phyloP scores from a whole-genome alignment of 2,797 vertebrate genomes.

The Chaunax sp. region DNA sequence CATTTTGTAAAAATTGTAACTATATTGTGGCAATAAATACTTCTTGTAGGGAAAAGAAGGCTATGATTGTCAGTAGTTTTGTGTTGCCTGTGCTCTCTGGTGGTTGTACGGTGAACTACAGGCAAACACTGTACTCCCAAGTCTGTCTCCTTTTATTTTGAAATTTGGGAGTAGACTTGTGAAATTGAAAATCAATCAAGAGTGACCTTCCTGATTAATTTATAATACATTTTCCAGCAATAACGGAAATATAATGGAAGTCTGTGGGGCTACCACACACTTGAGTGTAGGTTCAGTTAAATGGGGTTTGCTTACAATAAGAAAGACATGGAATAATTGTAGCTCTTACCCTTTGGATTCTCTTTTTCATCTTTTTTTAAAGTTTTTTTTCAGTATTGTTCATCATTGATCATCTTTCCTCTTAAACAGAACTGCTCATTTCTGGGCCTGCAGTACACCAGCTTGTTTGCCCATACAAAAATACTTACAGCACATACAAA shows the following conservation, averaged over 20 bases:
- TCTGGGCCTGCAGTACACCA: too few relatives aligned
- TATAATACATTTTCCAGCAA: neutral
- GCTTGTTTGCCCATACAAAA: too few relatives aligned
- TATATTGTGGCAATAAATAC: constrained; percentile 75
- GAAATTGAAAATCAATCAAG: neutral
- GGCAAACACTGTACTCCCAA: neutral
- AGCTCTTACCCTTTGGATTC: neutral
- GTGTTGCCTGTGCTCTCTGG: constrained; percentile 38
- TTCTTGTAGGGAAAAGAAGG: constrained; percentile 50
- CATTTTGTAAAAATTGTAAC: constrained; percentile 73
- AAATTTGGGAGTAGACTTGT: neutral
- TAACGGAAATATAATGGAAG: too few relatives aligned
- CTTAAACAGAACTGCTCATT: neutral
- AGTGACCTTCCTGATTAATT: neutral
- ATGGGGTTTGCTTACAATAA: neutral
- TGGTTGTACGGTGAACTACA: constrained; percentile 15
- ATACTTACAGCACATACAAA: too few relatives aligned
- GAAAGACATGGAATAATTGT: neutral
- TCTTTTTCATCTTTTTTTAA: too few relatives aligned
- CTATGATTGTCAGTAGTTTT: constrained; percentile 9
- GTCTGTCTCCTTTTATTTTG: neutral
- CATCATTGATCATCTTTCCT: too few relatives aligned
- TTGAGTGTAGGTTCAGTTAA: neutral
- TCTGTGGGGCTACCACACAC: too few relatives aligned
- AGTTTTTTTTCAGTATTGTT: too few relatives aligned